A percentile compares a stretch with the other conserved stretches of the same genome.
Evolutionary conservation across 1,140 invertebrate species (phyloP).

Genomic region (Eurytemora carolleeae): DNA sequence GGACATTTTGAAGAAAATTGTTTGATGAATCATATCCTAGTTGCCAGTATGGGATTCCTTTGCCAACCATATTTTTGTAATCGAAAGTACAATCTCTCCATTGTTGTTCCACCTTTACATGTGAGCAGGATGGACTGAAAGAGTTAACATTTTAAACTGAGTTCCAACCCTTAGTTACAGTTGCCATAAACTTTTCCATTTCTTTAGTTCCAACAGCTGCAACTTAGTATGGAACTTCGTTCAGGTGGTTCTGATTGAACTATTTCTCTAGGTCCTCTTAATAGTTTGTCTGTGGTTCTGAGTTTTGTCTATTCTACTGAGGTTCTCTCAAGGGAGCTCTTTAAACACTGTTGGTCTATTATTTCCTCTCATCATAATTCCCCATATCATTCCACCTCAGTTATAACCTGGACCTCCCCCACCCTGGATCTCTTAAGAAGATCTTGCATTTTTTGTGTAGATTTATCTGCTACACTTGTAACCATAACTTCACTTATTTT

Average conservation of each 20-base stretch:
- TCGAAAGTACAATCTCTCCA: neutral
- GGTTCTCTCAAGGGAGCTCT: neutral
- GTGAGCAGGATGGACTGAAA: too few relatives aligned
- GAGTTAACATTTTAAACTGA: neutral
- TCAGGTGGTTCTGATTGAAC: neutral
- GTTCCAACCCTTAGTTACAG: neutral
- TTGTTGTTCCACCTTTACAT: neutral
- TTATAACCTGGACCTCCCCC: neutral
- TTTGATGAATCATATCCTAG: neutral
- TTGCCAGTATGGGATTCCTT: too few relatives aligned
- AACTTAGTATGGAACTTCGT: neutral
- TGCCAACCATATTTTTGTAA: too few relatives aligned
- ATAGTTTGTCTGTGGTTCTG: neutral
- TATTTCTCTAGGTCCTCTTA: neutral
- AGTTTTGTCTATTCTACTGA: neutral
- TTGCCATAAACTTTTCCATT: neutral
- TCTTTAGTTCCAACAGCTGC: neutral
- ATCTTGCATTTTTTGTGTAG: neutral
- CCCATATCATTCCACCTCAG: neutral
- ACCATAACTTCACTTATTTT: neutral
- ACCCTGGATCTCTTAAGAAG: neutral
- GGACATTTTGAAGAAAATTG: neutral
- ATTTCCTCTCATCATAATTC: neutral
- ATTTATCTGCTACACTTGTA: neutral
- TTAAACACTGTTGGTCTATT: neutral